phyloP scores from a whole-genome alignment of 1,140 invertebrate species.

The Drosophila sturtevanti region DNA sequence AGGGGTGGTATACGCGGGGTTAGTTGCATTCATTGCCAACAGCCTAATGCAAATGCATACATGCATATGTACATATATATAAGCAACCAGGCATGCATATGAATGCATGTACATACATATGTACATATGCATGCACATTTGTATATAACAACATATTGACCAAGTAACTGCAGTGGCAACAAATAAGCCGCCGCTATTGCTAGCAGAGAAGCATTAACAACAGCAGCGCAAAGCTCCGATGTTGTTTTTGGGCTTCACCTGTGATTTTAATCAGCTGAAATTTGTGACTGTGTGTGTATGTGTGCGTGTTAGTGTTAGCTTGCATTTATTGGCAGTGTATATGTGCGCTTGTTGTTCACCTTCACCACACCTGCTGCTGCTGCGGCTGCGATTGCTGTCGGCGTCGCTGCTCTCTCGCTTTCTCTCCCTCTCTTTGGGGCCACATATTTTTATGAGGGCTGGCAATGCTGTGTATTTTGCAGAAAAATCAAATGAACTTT shows the following conservation, averaged over 20 bases:
- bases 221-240: not conserved
- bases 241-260: conserved; percentile 56
- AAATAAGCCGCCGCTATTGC: not conserved
- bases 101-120: not conserved
- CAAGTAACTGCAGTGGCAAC: conserved; percentile 4
- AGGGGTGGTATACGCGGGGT: not conserved
- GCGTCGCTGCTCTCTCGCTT: conserved; percentile 56
- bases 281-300: conserved; percentile 15
- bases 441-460: conserved; percentile 26
- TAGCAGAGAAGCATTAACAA: not conserved
- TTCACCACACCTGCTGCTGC: conserved; percentile 77
- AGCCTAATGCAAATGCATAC: conserved; percentile 16
- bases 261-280: conserved; percentile 75
- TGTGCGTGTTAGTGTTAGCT: too few species aligned
- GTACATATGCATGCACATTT: not conserved
- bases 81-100: conserved; percentile 5
- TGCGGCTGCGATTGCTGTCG: not conserved
- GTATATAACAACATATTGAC: conserved; percentile 7
- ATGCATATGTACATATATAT: not conserved
- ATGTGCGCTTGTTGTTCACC: conserved; percentile 36
- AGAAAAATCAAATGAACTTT: not conserved
- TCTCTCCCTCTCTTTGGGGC: conserved; percentile 14
- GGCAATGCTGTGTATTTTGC: conserved; percentile 45
- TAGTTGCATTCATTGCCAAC: conserved; percentile 19
- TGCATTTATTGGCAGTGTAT: conserved; percentile 28